Conservation (phyloP, 2,113 vertebrate genomes). For the Corapipo altera region DNA sequence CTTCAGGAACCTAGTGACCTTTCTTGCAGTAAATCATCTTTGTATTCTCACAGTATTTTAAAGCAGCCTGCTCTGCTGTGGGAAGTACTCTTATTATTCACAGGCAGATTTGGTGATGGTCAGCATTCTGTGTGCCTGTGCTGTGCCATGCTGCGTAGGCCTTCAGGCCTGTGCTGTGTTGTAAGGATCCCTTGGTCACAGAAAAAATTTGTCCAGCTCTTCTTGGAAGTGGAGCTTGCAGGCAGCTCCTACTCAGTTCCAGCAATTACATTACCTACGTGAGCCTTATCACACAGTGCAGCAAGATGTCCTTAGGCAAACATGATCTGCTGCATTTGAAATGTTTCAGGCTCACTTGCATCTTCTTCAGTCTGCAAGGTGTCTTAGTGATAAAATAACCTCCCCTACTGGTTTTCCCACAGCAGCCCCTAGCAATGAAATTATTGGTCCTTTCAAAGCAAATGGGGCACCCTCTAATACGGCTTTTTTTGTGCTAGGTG, state of each 20-base stretch:
- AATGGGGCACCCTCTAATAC: background rate
- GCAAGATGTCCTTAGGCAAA: background rate
- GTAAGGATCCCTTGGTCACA: background rate
- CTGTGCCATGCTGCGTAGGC: rapidly evolving
- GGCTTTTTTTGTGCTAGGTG: background rate
- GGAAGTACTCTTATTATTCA: background rate
- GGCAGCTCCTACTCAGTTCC: background rate
- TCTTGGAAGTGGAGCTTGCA: background rate
- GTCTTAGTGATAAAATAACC: background rate
- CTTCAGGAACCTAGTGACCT: background rate
- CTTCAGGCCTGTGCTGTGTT: background rate
- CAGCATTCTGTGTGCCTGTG: background rate
- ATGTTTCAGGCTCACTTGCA: background rate
- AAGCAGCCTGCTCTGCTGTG: background rate
- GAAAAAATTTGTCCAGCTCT: background rate
- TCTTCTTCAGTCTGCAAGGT: background rate
- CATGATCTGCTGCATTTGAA: background rate
- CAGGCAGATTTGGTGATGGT: background rate
- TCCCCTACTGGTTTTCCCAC: background rate
- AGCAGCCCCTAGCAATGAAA: background rate
- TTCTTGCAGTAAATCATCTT: background rate
- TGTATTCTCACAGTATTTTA: background rate
- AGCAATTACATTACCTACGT: rapidly evolving
- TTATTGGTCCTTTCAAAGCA: background rate
- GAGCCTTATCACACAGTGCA: background rate